Evolutionary conservation across 2,888 invertebrate species (phyloP).

Genomic region (Mamestra brassicae): DNA sequence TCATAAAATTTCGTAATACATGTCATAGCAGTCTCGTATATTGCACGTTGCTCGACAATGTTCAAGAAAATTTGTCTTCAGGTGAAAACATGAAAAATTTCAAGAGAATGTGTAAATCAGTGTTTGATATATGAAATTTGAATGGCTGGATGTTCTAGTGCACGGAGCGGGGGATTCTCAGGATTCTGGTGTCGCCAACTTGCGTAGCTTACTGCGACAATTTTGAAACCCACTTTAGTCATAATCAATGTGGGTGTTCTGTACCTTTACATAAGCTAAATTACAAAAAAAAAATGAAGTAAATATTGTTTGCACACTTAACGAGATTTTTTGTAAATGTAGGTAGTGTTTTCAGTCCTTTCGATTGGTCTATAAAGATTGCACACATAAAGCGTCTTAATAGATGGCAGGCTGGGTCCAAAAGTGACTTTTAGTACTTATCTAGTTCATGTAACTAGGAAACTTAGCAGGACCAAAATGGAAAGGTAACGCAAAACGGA

Average conservation of each 20-base stretch:
- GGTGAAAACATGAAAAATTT: constrained; percentile 67
- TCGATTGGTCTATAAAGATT: too few relatives aligned
- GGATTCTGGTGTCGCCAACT: constrained; percentile 36
- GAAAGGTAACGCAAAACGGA: background rate
- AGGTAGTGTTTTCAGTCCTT: too few relatives aligned
- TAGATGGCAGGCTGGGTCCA: too few relatives aligned
- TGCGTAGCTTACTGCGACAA: background rate
- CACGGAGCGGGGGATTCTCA: constrained; percentile 45
- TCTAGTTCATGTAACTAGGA: too few relatives aligned
- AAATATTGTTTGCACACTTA: background rate
- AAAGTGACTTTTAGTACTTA: too few relatives aligned
- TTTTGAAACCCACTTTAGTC: background rate
- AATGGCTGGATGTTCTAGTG: constrained; percentile 67
- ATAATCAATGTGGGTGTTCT: background rate
- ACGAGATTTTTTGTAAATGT: too few relatives aligned
- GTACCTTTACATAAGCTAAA: background rate
- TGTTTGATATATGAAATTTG: constrained; percentile 71
- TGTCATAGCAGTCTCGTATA: constrained; percentile 64
- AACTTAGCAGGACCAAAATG: too few relatives aligned
- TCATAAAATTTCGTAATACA: constrained; percentile 69
- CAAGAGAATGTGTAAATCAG: constrained; percentile 66
- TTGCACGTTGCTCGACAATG: constrained; percentile 61
- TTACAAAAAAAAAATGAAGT: background rate
- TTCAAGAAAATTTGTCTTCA: constrained; percentile 67
- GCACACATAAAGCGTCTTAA: too few relatives aligned